These are phyloP conservation scores for Myzus persicae DNA, from an alignment of 1,140 invertebrate species.

Conservation along the genomic window DNA sequence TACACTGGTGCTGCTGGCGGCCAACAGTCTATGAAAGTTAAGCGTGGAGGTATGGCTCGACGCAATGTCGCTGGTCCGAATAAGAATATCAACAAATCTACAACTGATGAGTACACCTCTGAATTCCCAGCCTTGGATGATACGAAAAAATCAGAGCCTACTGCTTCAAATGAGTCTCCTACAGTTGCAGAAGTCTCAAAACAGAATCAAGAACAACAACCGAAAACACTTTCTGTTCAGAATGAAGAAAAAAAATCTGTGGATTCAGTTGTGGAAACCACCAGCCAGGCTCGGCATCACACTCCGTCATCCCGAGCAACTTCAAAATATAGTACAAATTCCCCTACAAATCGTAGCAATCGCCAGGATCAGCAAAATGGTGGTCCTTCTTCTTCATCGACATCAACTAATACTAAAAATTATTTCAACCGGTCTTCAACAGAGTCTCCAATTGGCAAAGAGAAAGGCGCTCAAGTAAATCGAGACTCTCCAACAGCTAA, in stretches of 20 bases:
- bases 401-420: background rate
- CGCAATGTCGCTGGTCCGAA: background rate
- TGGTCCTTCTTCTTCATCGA: background rate
- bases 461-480: background rate
- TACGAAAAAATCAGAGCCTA: background rate
- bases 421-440: background rate
- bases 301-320: background rate
- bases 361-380: background rate
- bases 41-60: background rate
- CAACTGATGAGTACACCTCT: background rate
- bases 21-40: background rate
- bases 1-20: background rate
- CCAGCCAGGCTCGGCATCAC: background rate
- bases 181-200: background rate
- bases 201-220: background rate
- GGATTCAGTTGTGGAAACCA: background rate
- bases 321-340: background rate
- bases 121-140: conserved; percentile 11
- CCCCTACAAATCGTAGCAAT: background rate
- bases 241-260: background rate
- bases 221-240: background rate
- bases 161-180: background rate
- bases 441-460: background rate
- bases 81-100: background rate
- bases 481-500: background rate